Conservation (phyloP, 1,140 invertebrate genomes). For the Euborellia annulipes region DNA sequence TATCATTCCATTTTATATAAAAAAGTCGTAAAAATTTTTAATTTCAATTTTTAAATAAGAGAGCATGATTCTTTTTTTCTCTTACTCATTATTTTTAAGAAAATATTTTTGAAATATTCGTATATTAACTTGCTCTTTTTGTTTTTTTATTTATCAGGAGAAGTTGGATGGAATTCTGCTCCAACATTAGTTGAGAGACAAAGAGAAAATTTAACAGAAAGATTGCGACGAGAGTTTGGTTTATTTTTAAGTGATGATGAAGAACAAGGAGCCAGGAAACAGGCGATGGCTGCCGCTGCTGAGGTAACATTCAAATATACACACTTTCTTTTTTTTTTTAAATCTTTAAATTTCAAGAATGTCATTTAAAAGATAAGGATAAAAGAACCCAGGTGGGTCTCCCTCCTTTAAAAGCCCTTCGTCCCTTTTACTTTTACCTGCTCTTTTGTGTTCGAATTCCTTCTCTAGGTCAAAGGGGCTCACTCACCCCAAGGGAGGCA, state of each 20-base stretch:
- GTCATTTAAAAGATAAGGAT: too few species aligned
- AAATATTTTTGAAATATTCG: not conserved
- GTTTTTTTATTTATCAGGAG: not conserved
- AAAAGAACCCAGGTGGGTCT: too few species aligned
- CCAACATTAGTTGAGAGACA: slow-evolving; percentile 55
- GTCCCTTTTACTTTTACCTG: too few species aligned
- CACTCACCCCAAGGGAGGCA: too few species aligned
- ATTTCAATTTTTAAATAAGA: not conserved
- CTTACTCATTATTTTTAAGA: not conserved
- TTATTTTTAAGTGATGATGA: slow-evolving; percentile 52
- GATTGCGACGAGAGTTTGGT: slow-evolving; percentile 58
- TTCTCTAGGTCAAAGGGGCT: too few species aligned
- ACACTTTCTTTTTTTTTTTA: too few species aligned
- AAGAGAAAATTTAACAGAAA: slow-evolving; percentile 55
- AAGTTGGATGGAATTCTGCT: slow-evolving; percentile 38
- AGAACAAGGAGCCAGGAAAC: slow-evolving; percentile 31
- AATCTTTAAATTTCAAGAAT: too few species aligned
- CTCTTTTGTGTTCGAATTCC: too few species aligned
- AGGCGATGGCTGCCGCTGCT: slow-evolving; percentile 13
- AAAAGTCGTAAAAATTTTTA: too few species aligned
- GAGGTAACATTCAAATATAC: too few species aligned
- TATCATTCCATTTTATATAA: too few species aligned
- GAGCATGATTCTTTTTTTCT: not conserved
- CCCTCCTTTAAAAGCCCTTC: too few species aligned
- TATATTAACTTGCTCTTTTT: not conserved